phyloP scores from a whole-genome alignment of 2,797 vertebrate species.

The Danio kyathit region DNA sequence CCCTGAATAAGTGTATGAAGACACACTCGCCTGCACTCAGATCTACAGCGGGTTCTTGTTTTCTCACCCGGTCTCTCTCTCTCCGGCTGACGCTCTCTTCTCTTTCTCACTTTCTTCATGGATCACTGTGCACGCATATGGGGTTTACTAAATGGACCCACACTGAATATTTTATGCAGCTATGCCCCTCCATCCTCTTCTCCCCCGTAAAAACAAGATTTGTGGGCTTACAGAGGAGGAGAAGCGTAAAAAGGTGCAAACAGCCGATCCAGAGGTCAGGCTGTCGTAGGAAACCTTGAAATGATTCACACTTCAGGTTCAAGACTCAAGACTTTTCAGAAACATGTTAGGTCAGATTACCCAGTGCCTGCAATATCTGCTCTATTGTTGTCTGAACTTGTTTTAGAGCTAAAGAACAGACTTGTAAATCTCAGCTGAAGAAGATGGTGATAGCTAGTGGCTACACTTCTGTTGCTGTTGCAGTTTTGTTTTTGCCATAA shows the following conservation, averaged over 20 bases:
- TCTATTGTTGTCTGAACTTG: constrained; percentile 43
- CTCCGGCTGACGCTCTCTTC: background rate
- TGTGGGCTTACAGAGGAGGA: constrained; percentile 57
- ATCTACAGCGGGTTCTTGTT: constrained; percentile 17
- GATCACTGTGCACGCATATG: constrained; percentile 72
- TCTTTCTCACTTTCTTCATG: constrained; percentile 65
- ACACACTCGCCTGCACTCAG: background rate
- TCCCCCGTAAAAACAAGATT: constrained; percentile 60
- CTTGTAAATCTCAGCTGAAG: background rate
- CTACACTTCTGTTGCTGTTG: background rate
- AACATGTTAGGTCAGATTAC: constrained; percentile 51
- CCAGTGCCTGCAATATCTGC: background rate
- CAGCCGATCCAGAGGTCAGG: constrained; percentile 49
- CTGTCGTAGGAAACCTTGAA: constrained; percentile 30
- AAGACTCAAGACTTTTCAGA: constrained; percentile 21
- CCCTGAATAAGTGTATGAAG: background rate
- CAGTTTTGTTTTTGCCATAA: background rate
- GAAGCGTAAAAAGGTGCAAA: constrained; percentile 63
- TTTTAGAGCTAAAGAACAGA: constrained; percentile 24
- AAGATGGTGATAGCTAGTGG: background rate
- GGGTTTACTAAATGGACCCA: constrained; percentile 72
- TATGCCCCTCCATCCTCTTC: constrained; percentile 49
- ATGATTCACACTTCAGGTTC: constrained; percentile 33
- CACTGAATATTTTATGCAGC: constrained; percentile 77
- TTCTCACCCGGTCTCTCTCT: constrained; percentile 11